phyloP scores from a whole-genome alignment of 1,140 invertebrate genomes.

The Drosophila nebulosa region DNA sequence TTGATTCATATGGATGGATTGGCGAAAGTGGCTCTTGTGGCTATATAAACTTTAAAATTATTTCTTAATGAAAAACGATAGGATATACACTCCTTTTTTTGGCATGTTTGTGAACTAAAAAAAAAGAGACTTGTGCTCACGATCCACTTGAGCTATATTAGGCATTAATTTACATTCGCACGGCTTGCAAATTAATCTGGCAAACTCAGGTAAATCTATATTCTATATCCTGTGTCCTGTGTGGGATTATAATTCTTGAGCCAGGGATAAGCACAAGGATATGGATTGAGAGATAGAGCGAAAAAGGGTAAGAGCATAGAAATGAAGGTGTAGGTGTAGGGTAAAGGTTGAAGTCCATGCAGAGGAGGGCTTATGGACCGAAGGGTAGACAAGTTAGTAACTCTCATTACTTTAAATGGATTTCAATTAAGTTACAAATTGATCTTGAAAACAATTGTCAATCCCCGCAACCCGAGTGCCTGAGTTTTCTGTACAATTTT shows the following conservation, averaged over 20 bases:
- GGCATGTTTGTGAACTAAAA: no score
- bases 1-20: no score
- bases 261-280: slow-evolving; percentile 46
- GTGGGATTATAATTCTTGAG: slow-evolving; percentile 71
- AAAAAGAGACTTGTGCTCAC: slow-evolving; percentile 1
- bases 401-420: slow-evolving; percentile 81
- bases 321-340: slow-evolving; percentile 17
- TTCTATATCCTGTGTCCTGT: not conserved
- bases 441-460: slow-evolving; percentile 79
- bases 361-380: slow-evolving; percentile 11
- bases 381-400: slow-evolving; percentile 69
- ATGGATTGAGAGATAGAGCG: slow-evolving; percentile 15
- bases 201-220: slow-evolving; percentile 28
- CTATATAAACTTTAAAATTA: no score
- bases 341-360: slow-evolving; percentile 10
- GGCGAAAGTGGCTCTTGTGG: no score
- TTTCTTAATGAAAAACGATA: no score
- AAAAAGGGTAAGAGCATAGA: slow-evolving; percentile 19
- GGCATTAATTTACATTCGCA: slow-evolving; percentile 65
- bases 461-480: slow-evolving; percentile 70
- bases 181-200: slow-evolving; percentile 51
- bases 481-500: slow-evolving; percentile 36
- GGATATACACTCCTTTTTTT: no score
- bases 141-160: slow-evolving; percentile 43
- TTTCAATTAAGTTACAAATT: slow-evolving; percentile 81